These are phyloP conservation scores for Callospermophilus lateralis DNA, from an alignment of 2,113 vertebrate genomes.

Conservation along the genomic window DNA sequence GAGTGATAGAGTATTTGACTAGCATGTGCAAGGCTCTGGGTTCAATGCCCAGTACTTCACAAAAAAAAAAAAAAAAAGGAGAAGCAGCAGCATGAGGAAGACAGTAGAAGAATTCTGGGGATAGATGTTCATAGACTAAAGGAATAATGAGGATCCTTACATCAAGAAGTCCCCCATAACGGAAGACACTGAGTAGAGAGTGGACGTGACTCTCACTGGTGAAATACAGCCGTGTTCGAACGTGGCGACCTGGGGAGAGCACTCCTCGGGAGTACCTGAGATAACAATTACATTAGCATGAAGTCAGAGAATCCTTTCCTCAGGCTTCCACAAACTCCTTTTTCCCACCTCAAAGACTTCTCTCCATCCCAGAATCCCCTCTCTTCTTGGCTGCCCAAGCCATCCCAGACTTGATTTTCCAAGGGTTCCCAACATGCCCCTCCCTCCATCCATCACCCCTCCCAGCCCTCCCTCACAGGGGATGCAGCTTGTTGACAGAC, in stretches of 20 bases:
- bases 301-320: not conserved
- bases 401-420: not conserved
- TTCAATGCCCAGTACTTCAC: not conserved
- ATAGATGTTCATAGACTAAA: not conserved
- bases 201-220: conserved; percentile 99
- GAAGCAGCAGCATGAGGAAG: not conserved
- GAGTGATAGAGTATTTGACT: not conserved
- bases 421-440: conserved; percentile 43
- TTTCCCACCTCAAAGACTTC: conserved; percentile 33
- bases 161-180: conserved; percentile 96
- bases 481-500: conserved; percentile 99
- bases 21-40: not conserved
- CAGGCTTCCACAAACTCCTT: not conserved
- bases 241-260: conserved; percentile 96
- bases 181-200: conserved; percentile 97
- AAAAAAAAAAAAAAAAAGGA: not conserved
- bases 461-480: conserved; percentile 90
- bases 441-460: conserved; percentile 66
- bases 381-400: not conserved
- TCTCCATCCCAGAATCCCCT: not conserved
- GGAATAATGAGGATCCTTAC: conserved; percentile 88
- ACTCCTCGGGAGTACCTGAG: conserved; percentile 97
- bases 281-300: conserved; percentile 39
- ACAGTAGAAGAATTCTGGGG: not conserved
- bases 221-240: conserved; percentile 97